phyloP scores from a whole-genome alignment of 1,140 invertebrate species.

The Hyphantria cunea region DNA sequence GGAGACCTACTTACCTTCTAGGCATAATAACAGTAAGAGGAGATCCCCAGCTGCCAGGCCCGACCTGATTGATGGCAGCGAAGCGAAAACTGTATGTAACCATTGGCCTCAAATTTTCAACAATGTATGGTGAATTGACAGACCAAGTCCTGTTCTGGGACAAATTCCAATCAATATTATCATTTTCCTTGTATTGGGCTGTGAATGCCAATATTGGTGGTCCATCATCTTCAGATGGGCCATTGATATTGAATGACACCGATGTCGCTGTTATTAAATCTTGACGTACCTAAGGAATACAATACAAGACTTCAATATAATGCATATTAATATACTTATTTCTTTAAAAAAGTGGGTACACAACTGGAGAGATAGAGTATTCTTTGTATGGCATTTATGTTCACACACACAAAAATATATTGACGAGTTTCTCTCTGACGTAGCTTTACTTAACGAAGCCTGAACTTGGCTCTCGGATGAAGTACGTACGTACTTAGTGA shows the following conservation, averaged over 20 bases:
- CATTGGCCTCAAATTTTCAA: conserved; percentile 91
- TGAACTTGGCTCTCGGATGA: no score
- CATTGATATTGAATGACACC: conserved; percentile 89
- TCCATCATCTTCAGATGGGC: conserved; percentile 87
- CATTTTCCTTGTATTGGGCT: conserved; percentile 88
- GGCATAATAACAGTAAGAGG: conserved; percentile 82
- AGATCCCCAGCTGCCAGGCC: conserved; percentile 87
- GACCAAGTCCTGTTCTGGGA: conserved; percentile 89
- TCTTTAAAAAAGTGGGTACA: no score
- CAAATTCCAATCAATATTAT: conserved; percentile 85
- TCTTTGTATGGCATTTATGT: no score
- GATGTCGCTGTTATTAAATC: conserved; percentile 90
- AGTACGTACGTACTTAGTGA: no score
- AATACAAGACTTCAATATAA: conserved; percentile 8
- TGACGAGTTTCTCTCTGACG: no score
- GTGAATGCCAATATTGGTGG: conserved; percentile 87
- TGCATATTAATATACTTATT: conserved; percentile 8
- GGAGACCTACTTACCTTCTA: conserved; percentile 69
- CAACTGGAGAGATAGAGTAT: no score
- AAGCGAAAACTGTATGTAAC: conserved; percentile 93
- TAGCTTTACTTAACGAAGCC: no score
- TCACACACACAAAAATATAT: no score
- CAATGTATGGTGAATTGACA: conserved; percentile 87
- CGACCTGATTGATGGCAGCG: conserved; percentile 92
- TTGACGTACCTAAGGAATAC: conserved; percentile 83